Percentiles rank a stretch among this genome's conserved stretches.
phyloP scores from a whole-genome alignment of 2,113 vertebrate species.

The Nematolebias whitei region DNA sequence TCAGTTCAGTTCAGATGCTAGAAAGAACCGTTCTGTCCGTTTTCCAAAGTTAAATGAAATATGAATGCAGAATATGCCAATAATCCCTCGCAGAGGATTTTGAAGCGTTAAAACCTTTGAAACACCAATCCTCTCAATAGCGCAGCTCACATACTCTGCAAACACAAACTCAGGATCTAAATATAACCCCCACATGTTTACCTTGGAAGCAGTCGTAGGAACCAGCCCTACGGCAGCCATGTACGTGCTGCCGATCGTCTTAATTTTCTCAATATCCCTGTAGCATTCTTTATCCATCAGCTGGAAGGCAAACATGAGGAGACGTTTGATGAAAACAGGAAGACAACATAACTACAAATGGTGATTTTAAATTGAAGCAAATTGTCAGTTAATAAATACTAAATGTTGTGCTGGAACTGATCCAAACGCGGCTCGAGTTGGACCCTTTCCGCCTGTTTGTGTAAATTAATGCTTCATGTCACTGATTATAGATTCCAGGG shows the following conservation, averaged over 20 bases:
- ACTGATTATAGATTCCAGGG: conserved; percentile 48
- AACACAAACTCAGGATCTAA: conserved; percentile 25
- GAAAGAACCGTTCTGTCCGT: conserved; percentile 55
- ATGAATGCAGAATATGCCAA: conserved; percentile 53
- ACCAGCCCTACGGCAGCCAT: conserved; percentile 98
- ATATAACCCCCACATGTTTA: conserved; percentile 56
- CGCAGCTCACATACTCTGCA: conserved; percentile 14
- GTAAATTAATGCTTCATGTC: conserved; percentile 46
- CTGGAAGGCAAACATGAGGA: conserved; percentile 65
- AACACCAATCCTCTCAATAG: conserved; percentile 38
- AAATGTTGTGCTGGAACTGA: conserved; percentile 19
- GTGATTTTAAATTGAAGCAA: neutral
- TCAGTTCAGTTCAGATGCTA: conserved; percentile 22
- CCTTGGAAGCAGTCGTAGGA: conserved; percentile 91
- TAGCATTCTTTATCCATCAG: conserved; percentile 98
- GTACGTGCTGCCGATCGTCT: conserved; percentile 98
- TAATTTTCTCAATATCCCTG: conserved; percentile 98
- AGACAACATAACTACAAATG: conserved; percentile 1
- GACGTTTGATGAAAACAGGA: conserved; percentile 12
- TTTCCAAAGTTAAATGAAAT: conserved; percentile 53
- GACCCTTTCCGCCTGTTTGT: conserved; percentile 19
- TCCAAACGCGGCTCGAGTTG: conserved; percentile 26
- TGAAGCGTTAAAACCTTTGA: conserved; percentile 41
- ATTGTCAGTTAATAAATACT: conserved; percentile 17
- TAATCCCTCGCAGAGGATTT: conserved; percentile 58